Base-by-base conservation (phyloP, 2,888 invertebrate genomes). In the Caenorhabditis sp. region DNA sequence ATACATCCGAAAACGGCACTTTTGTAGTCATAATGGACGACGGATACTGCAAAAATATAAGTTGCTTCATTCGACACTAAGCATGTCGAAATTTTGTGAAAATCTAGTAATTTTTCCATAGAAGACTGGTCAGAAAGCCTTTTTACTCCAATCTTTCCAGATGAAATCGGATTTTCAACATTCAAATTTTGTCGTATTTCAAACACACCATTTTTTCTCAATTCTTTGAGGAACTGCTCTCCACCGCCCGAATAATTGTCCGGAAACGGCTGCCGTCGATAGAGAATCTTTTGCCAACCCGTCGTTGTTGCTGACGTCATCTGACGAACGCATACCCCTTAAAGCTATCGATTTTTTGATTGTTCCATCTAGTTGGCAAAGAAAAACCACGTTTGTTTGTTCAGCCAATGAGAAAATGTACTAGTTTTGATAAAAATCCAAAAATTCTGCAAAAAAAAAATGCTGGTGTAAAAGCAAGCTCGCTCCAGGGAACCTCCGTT, bases 201-300 rank as follows among this genome's bases (percentile, higher is more conserved):
- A n/a, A n/a, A n/a, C 64, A 5, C 49, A 85, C 85, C 80, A 81
- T 86, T 86, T 80, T 86, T 70, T 10, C 94, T 94, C 24, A 98
- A 92, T 86, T 97, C 96, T 90, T 95, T 95, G 1, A 98, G 93
- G 92, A 98, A 98, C 59, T 95, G 95, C 28, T 94, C 94, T 56
- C 95, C 95, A 31, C 94, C 94, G 92, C 97, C 96, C 0, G 97
- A 97, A 92, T 97, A 96, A 93, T 97, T 97, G 93, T 98, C 98
- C 0, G 96, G 95, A 84, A 95, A 95, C 24, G 95, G 95, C 80
- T 95, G 95, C 91, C 96, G 95, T 92, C 96, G 95, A 91, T 97
- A 98, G 22, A 98, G 93, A 91, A 96, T 96, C 93, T 97, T 97
- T 87, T 94, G 94, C 97, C 97, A 97, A 10, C 44, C 22, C 38